Evolutionary conservation across 2,888 invertebrate genomes (phyloP), one percentile per base, ranked within the genome.

Genomic region (Netelia melanura): DNA sequence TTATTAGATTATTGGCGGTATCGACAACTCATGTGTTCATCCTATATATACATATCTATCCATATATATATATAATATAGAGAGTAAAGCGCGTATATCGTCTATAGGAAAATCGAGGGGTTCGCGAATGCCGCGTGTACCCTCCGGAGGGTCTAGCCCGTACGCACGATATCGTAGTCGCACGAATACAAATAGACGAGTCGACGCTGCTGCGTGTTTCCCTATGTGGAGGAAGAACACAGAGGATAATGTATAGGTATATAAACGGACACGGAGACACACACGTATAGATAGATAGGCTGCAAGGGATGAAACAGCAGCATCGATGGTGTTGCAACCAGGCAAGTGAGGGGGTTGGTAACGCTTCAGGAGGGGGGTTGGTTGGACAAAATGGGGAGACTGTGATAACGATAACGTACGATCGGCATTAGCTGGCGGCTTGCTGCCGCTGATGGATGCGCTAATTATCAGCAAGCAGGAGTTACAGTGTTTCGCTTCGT

Each of bases 401-500:
- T 89, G 92, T 93, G 93, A 93, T 93, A 93, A 93, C 93, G 93
- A 93, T 93, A 93, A 93, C 93, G 93, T 93, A 93, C 93, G 93
- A 93, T 93, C 93, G 93, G 93, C 93, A 93, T 93, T 93, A 93
- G 93, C 93, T 92, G 91, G 92, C 90, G 93, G 93, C 93, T 93
- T 92, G 93, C 93, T 93, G 92, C 87, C 88, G 91, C 93, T 93
- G 93, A 93, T 93, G 93, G 93, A 93, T 93, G 93, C 93, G 93
- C 93, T 93, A 93, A 93, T 93, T 93, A 93, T 93, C 93, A 93
- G 93, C 92, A 92, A 93, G 92, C 93, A 93, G 92, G 93, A 93
- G 93, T 93, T 93, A 93, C 93, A 93, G 90, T 92, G 91, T 90
- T 92, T 89, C 91, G 89, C 90, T 90, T 89, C 85, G 78, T 83